phyloP scores from a whole-genome alignment of 37 sponge, comb jelly and placozoan genomes.

The Beroe forskalii region DNA sequence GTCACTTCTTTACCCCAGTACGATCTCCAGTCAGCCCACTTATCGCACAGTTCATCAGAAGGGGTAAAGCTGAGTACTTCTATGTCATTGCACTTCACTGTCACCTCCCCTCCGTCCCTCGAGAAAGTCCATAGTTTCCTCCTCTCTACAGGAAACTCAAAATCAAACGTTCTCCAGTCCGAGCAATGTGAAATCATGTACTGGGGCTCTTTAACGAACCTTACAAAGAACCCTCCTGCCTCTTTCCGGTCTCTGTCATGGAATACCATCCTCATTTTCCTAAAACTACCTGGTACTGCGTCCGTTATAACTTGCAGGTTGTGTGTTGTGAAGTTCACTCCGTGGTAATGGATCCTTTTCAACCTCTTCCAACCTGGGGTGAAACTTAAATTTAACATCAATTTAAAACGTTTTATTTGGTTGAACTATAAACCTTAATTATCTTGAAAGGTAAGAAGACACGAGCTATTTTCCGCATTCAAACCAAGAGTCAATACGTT shows the following conservation, averaged over 20 bases:
- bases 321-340: not conserved
- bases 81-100: not conserved
- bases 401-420: too few relatives aligned
- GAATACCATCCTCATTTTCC: not conserved
- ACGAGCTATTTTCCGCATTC: too few relatives aligned
- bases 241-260: not conserved
- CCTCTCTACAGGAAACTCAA: not conserved
- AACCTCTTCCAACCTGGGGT: not conserved
- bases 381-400: not conserved
- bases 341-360: not conserved
- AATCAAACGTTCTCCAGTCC: not conserved
- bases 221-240: not conserved
- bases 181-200: not conserved
- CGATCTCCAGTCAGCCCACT: not conserved
- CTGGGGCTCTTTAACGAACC: not conserved
- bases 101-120: not conserved
- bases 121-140: not conserved
- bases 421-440: too few relatives aligned
- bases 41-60: not conserved
- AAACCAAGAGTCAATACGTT: too few relatives aligned
- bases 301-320: constrained; percentile 9
- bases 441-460: too few relatives aligned
- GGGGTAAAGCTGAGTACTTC: not conserved
- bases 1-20: not conserved
- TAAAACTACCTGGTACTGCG: not conserved